Conservation (phyloP, 2,797 vertebrate genomes). For the Lagorchestes hirsutus region DNA sequence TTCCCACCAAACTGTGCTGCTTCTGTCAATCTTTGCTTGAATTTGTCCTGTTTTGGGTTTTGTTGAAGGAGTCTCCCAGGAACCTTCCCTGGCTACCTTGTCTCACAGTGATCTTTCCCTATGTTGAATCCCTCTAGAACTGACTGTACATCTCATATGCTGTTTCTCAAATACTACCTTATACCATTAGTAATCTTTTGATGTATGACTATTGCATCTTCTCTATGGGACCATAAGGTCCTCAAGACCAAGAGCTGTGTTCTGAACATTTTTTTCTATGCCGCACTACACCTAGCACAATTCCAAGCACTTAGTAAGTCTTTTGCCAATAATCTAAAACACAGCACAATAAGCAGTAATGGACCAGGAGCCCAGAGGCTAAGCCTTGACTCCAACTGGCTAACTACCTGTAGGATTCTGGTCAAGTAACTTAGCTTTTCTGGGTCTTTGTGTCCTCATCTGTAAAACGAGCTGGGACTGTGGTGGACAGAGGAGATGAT, state of each 20-base stretch:
- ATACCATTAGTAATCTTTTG: background rate
- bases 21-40: background rate
- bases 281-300: background rate
- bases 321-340: background rate
- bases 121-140: background rate
- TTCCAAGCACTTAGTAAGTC: background rate
- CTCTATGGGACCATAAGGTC: background rate
- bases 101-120: background rate
- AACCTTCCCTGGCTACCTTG: background rate
- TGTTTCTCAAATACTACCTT: background rate
- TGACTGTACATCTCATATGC: background rate
- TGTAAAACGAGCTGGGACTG: background rate
- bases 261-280: background rate
- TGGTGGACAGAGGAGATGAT: background rate
- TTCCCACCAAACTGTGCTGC: too few relatives aligned
- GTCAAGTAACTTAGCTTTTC: background rate
- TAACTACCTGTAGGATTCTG: background rate
- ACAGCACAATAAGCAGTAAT: background rate
- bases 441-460: background rate
- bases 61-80: background rate
- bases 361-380: background rate
- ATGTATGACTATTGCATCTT: background rate
- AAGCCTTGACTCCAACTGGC: background rate
- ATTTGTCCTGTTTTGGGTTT: background rate
- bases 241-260: background rate